Percentiles rank a stretch among this genome's conserved stretches.
phyloP scores from a whole-genome alignment of 2,797 vertebrate species.

The Acrossocheilus fasciatus region DNA sequence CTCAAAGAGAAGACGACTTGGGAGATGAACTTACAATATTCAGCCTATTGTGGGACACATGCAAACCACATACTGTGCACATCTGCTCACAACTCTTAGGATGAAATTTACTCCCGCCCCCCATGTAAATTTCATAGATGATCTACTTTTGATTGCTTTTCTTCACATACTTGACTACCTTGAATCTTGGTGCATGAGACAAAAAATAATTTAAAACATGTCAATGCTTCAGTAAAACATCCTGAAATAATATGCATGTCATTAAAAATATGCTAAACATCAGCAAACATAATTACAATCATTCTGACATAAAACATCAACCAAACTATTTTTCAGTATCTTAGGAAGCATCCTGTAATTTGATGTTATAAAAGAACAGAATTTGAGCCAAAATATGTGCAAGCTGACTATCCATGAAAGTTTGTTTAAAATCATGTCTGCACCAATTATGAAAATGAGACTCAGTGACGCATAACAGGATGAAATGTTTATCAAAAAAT shows the following conservation, averaged over 20 bases:
- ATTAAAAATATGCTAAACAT: not conserved
- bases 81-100: not conserved
- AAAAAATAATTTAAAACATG: not conserved
- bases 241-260: not conserved
- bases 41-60: not conserved
- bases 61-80: not conserved
- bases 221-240: not conserved
- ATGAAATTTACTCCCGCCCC: no score
- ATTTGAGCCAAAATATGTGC: not conserved
- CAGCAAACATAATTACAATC: not conserved
- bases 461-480: not conserved
- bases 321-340: not conserved
- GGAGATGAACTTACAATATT: not conserved
- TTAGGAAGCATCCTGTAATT: not conserved
- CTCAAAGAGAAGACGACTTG: not conserved
- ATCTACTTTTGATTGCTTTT: not conserved
- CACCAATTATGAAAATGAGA: not conserved
- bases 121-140: not conserved
- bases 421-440: conserved; percentile 5
- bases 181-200: not conserved
- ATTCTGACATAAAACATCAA: not conserved
- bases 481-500: not conserved
- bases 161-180: not conserved
- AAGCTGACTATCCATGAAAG: not conserved
- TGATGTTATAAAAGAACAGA: not conserved